A percentile compares a stretch with the other conserved stretches of the same genome.
phyloP scores from a whole-genome alignment of 2,113 vertebrate genomes.

The Serilophus lunatus region DNA sequence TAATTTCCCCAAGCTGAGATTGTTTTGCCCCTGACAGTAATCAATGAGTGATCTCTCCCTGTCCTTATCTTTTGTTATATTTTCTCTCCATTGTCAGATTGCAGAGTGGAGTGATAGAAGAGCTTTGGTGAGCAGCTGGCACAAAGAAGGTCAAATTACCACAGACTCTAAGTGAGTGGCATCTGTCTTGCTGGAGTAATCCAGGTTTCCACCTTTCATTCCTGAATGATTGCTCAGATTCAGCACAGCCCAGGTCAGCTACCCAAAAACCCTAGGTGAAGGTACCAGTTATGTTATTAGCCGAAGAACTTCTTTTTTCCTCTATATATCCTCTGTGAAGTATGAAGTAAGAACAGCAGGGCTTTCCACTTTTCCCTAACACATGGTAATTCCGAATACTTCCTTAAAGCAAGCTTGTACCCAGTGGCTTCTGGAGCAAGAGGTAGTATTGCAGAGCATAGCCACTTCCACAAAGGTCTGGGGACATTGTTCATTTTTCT shows the following conservation, averaged over 20 bases:
- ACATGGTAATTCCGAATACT: background rate
- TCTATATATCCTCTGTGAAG: background rate
- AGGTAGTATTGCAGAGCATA: background rate
- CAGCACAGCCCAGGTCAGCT: background rate
- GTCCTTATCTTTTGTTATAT: background rate
- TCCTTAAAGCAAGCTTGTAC: background rate
- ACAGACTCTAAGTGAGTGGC: background rate
- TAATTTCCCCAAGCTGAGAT: background rate
- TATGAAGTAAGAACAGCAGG: background rate
- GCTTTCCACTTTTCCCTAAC: background rate
- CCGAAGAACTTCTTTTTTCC: background rate
- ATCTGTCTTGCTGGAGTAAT: background rate
- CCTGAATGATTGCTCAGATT: background rate
- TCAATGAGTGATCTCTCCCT: background rate
- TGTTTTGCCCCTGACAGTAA: background rate
- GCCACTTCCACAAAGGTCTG: background rate
- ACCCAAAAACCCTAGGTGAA: background rate
- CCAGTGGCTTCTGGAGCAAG: background rate
- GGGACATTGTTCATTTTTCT: background rate
- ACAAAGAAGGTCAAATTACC: background rate
- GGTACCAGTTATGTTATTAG: background rate
- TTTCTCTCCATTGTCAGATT: background rate
- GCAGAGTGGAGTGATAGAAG: background rate
- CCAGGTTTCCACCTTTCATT: background rate
- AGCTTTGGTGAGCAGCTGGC: background rate